Conservation (phyloP, 2,888 invertebrate genomes). For the Omphaloscelis lunosa region DNA sequence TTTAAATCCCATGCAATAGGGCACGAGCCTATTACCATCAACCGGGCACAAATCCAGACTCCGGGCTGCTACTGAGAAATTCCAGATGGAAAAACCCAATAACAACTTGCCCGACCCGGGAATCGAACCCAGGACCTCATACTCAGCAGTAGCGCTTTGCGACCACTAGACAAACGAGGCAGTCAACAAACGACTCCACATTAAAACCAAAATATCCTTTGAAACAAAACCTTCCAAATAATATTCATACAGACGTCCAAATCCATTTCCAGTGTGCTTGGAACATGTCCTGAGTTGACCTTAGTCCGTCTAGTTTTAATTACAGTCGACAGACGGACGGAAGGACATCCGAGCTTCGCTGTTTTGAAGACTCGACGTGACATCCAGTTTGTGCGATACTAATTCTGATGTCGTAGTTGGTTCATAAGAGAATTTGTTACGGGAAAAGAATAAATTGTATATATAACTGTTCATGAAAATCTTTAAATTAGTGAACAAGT, state of each 20-base stretch:
- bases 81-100: too few relatives aligned
- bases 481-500: background rate
- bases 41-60: too few relatives aligned
- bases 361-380: slow-evolving; percentile 62
- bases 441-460: background rate
- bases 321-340: slow-evolving; percentile 66
- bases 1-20: too few relatives aligned
- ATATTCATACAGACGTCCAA: slow-evolving; percentile 42
- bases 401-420: slow-evolving; percentile 29
- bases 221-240: slow-evolving; percentile 14
- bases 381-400: slow-evolving; percentile 29
- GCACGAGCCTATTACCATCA: too few relatives aligned
- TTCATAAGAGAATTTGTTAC: slow-evolving; percentile 28
- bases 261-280: slow-evolving; percentile 51
- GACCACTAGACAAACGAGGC: too few relatives aligned
- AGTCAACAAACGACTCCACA: background rate
- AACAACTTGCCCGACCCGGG: too few relatives aligned
- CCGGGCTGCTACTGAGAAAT: too few relatives aligned
- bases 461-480: background rate
- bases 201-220: background rate
- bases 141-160: too few relatives aligned
- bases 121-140: too few relatives aligned
- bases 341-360: slow-evolving; percentile 58
- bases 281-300: slow-evolving; percentile 58
- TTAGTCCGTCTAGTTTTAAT: slow-evolving; percentile 67